A percentile compares a stretch with the other conserved stretches of the same genome.
These are phyloP conservation scores for Bradysia coprophila DNA, from an alignment of 1,140 invertebrate species.

Conservation along the genomic window DNA sequence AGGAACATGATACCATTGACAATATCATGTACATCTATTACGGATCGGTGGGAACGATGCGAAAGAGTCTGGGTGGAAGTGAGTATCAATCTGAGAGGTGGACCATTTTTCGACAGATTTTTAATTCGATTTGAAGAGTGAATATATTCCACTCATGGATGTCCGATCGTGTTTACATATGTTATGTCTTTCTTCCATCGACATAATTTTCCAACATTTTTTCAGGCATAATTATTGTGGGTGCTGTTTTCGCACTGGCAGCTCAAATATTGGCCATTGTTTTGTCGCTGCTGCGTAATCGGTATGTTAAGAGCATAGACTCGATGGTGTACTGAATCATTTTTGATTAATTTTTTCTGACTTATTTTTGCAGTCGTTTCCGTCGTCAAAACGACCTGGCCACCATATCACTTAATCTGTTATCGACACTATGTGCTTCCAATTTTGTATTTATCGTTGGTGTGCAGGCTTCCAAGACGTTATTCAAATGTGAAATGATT, in stretches of 20 bases:
- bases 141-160: too few relatives aligned
- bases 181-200: constrained; percentile 18
- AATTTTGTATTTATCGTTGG: constrained; percentile 29
- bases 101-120: constrained; percentile 15
- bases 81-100: constrained; percentile 22
- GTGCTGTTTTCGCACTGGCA: constrained; percentile 19
- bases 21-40: constrained; percentile 37
- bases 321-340: constrained; percentile 15
- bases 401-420: constrained; percentile 13
- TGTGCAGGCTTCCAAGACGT: constrained; percentile 35
- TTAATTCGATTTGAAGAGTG: constrained; percentile 7
- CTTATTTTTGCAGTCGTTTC: constrained; percentile 1
- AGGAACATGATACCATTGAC: constrained; percentile 32
- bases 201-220: constrained; percentile 16
- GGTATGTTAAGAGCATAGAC: constrained; percentile 11
- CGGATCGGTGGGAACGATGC: constrained; percentile 19
- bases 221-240: constrained; percentile 22
- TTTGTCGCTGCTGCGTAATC: constrained; percentile 17
- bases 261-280: constrained; percentile 18
- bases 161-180: constrained; percentile 34
- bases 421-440: constrained; percentile 17
- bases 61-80: constrained; percentile 18
- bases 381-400: constrained; percentile 4
- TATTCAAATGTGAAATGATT: constrained; percentile 36
- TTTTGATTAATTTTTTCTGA: constrained; percentile 7